Evolutionary conservation across 2,113 vertebrate genomes (phyloP), one percentile per base, ranked within the genome.

Genomic region (Syrrhaptes paradoxus): DNA sequence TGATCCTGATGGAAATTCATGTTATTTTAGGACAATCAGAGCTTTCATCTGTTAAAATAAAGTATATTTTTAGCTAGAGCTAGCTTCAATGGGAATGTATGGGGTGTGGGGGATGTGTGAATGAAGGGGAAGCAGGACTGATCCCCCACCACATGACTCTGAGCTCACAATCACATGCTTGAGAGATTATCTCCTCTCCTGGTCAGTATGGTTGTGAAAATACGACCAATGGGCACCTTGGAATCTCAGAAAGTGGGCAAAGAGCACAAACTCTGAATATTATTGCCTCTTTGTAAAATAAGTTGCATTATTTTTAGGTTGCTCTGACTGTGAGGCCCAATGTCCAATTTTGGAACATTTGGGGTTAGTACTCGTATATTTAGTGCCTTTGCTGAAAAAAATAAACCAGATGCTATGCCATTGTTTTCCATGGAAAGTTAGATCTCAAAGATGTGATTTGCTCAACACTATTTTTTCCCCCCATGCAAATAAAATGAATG

Each of bases 1-100:
- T 96, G 95, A 93, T 96, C 95, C 92, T 89, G 92, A 94, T 92
- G 90, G 93, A 92, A 94, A 96, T 95, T 96, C 88, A 46, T 95
- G 95, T 95, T 96, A 94, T 97, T 95, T 96, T 96, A 90, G 93
- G 90, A 97, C 95, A 97, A 94, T 95, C 86, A 78, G 72, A 94
- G 92, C 95, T 95, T 96, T 96, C 95, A 92, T 95, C 90, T 41
- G 11, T 76, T 95, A 76, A 94, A 94, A 93, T 94, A 95, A 87
- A 96, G 81, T 96, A 92, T 95, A 97, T 95, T 96, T 96, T 96
- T 97, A 97, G 94, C 61, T 83, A 85, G 65, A 96, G 73, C 24
- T 66, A 63, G 52, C 65, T 93, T 91, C 93, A 92, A 19, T 89
- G 86, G 71, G 49, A 82, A 46, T 76, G 55, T 63, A 73, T 67